Percentiles rank a stretch among this genome's conserved stretches.
Conservation (phyloP, 2,113 vertebrate genomes). For the Globicephala melas region DNA sequence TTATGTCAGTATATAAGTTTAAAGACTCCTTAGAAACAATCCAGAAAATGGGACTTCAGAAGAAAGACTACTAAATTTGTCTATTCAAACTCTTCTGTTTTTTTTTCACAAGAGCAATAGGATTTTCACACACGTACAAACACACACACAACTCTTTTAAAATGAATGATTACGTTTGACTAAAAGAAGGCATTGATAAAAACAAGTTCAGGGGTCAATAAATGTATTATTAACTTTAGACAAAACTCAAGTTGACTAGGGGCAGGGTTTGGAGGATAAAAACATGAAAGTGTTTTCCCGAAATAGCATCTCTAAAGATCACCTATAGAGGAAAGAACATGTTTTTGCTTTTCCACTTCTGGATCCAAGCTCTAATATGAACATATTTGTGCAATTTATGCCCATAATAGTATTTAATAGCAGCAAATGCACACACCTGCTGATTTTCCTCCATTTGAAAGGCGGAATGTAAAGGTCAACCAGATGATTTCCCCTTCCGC, state of each 20-base stretch:
- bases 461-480: conserved; percentile 37
- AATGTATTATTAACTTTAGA: conserved; percentile 10
- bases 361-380: conserved; percentile 21
- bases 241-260: conserved; percentile 37
- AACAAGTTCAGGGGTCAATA: conserved; percentile 2
- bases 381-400: conserved; percentile 56
- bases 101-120: conserved; percentile 12
- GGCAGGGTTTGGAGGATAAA: background rate
- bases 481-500: conserved; percentile 21
- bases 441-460: conserved; percentile 42
- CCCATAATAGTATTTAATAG: conserved; percentile 40
- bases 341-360: background rate
- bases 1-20: conserved; percentile 10
- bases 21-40: conserved; percentile 39
- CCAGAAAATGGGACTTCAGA: conserved; percentile 39
- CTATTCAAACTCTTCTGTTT: background rate
- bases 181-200: conserved; percentile 44
- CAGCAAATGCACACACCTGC: conserved; percentile 40
- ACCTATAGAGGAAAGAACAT: conserved; percentile 12
- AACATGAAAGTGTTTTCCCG: conserved; percentile 19
- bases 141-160: background rate
- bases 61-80: conserved; percentile 27
- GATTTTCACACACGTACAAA: background rate
- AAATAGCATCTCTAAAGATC: conserved; percentile 36
- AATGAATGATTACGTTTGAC: conserved; percentile 35